A percentile compares a stretch with the other conserved stretches of the same genome.
Conservation (phyloP, 2,113 vertebrate genomes). For the Pipra filicauda region DNA sequence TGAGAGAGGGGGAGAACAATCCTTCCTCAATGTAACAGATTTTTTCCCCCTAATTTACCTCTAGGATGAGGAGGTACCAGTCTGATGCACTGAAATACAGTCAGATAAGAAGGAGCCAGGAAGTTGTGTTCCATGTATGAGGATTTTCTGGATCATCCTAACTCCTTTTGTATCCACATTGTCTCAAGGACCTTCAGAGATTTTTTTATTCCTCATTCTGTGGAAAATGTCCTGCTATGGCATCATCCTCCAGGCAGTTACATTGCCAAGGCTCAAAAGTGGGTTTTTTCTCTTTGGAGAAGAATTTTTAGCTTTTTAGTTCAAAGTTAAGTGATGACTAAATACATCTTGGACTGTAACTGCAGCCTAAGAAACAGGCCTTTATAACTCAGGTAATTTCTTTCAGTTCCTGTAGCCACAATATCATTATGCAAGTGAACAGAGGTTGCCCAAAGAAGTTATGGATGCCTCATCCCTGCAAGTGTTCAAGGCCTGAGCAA, state of each 20-base stretch:
- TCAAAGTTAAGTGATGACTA: background rate
- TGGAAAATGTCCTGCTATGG: background rate
- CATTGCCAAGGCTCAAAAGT: background rate
- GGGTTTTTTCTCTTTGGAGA: background rate
- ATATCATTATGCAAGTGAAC: background rate
- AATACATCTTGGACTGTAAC: background rate
- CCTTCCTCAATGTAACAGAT: background rate
- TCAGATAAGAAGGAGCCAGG: background rate
- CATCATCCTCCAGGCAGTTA: background rate
- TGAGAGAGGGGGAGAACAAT: background rate
- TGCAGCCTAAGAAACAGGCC: background rate
- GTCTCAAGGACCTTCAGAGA: background rate
- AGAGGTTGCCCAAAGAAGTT: background rate
- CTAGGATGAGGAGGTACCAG: background rate
- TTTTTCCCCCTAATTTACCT: background rate
- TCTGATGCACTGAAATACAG: background rate
- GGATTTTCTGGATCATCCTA: background rate
- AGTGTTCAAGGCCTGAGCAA: background rate
- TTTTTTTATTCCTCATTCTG: background rate
- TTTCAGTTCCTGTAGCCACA: background rate
- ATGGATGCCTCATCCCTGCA: background rate
- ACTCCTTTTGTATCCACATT: background rate
- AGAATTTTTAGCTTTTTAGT: background rate
- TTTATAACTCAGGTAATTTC: background rate
- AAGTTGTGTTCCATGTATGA: background rate